phyloP scores from a whole-genome alignment of 1,140 invertebrate genomes.

The Neelides sp. region DNA sequence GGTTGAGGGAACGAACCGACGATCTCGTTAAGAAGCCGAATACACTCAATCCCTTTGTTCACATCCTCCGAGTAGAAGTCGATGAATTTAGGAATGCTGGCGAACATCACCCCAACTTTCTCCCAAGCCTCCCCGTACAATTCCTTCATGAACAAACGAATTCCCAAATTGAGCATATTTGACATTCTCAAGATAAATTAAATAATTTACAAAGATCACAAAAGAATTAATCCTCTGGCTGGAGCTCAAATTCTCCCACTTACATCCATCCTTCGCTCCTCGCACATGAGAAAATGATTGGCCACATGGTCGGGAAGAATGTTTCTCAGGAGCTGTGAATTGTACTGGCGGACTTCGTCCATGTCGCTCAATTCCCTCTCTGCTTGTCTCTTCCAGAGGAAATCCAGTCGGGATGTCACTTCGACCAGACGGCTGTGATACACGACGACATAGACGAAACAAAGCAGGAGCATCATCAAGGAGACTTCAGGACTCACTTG shows the following conservation, averaged over 20 bases:
- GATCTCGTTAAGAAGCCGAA: slow-evolving; percentile 93
- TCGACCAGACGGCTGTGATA: slow-evolving; percentile 83
- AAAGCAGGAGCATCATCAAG: slow-evolving; percentile 57
- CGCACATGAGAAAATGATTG: slow-evolving; percentile 67
- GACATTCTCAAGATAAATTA: no score
- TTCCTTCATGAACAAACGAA: slow-evolving; percentile 59
- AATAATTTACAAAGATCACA: no score
- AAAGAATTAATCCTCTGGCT: no score
- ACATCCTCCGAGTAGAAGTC: slow-evolving; percentile 97
- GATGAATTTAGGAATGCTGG: slow-evolving; percentile 94
- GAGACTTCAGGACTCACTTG: no score
- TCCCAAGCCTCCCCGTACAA: slow-evolving; percentile 86
- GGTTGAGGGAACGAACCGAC: slow-evolving; percentile 52
- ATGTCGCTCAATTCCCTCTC: slow-evolving; percentile 81
- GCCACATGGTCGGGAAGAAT: slow-evolving; percentile 94
- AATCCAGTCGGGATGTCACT: slow-evolving; percentile 77
- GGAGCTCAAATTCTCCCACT: slow-evolving; percentile 1
- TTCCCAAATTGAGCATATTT: no score
- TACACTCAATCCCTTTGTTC: slow-evolving; percentile 93
- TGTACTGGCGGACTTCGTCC: slow-evolving; percentile 71
- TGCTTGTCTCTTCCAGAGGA: slow-evolving; percentile 88
- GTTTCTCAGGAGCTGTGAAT: slow-evolving; percentile 74
- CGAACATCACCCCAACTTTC: slow-evolving; percentile 92
- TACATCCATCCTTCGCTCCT: slow-evolving; percentile 54
- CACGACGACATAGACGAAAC: slow-evolving; percentile 75